Evolutionary conservation across 2,888 invertebrate genomes (phyloP).

Genomic region (Hypselothyrea guttata): DNA sequence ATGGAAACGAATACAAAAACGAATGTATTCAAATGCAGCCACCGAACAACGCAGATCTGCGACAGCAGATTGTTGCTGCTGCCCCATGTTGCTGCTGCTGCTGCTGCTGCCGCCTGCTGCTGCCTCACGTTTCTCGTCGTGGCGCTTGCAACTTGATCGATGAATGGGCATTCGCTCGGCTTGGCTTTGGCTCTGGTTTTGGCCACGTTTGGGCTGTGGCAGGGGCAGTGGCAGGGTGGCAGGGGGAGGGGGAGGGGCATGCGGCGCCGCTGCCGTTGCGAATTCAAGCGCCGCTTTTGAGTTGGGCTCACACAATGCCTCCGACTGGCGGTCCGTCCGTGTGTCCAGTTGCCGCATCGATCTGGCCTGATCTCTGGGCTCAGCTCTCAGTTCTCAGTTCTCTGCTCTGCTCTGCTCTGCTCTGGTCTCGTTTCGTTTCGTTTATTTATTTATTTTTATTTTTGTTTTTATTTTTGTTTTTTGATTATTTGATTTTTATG

Average conservation of each 20-base stretch:
- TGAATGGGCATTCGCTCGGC: constrained; percentile 66
- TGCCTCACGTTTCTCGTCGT: constrained; percentile 70
- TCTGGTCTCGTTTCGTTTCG: constrained; percentile 34
- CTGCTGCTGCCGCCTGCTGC: constrained; percentile 17
- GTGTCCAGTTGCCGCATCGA: constrained; percentile 34
- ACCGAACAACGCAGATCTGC: constrained; percentile 49
- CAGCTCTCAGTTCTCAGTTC: no score
- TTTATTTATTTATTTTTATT: constrained; percentile 7
- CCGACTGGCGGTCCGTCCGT: not conserved
- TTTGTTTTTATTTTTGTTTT: not conserved
- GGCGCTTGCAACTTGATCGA: constrained; percentile 77
- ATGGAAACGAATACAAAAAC: constrained; percentile 24
- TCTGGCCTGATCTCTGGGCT: constrained; percentile 23
- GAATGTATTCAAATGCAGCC: constrained; percentile 66
- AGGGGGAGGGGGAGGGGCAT: no score
- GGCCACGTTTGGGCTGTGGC: constrained; percentile 29
- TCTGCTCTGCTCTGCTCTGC: constrained; percentile 5
- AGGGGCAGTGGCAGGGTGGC: no score
- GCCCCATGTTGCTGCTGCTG: not conserved
- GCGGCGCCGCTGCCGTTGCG: constrained; percentile 74
- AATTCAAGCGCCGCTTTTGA: constrained; percentile 76
- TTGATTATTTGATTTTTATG: no score
- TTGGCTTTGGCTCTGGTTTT: no score
- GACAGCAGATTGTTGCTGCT: constrained; percentile 49
- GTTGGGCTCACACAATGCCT: constrained; percentile 66